Conservation (phyloP, 2,113 vertebrate species). For the Vicugna pacos region DNA sequence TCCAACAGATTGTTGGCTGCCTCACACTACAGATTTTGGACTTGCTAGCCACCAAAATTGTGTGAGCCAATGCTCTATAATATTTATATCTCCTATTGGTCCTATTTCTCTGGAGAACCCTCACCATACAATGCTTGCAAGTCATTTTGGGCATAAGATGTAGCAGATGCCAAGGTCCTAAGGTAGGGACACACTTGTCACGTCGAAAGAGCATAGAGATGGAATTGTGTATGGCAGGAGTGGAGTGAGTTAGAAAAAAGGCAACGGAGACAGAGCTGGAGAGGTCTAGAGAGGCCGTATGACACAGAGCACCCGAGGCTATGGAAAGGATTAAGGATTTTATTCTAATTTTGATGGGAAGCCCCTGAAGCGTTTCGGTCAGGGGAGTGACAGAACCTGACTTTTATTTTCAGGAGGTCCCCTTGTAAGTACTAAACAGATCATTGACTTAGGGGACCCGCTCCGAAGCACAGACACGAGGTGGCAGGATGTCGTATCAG, state of each 20-base stretch:
- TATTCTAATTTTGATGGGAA: background rate
- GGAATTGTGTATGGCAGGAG: background rate
- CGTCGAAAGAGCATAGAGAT: background rate
- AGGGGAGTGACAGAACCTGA: background rate
- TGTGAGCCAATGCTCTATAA: background rate
- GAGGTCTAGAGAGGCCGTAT: background rate
- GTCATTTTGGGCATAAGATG: background rate
- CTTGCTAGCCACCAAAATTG: background rate
- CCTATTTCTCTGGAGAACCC: background rate
- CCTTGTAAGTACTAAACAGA: background rate
- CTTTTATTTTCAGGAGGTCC: background rate
- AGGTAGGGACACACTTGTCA: background rate
- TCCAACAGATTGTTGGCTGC: background rate
- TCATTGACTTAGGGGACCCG: background rate
- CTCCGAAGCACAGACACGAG: background rate
- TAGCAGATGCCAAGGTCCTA: background rate
- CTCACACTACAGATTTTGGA: background rate
- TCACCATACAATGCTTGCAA: background rate
- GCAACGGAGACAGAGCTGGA: background rate
- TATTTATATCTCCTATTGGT: background rate
- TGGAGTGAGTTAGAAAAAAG: background rate
- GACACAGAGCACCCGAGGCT: background rate
- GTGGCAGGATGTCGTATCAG: background rate
- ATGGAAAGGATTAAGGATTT: background rate
- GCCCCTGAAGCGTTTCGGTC: background rate